Base-by-base conservation (phyloP, 2,113 vertebrate species). In the Galbula dea region DNA sequence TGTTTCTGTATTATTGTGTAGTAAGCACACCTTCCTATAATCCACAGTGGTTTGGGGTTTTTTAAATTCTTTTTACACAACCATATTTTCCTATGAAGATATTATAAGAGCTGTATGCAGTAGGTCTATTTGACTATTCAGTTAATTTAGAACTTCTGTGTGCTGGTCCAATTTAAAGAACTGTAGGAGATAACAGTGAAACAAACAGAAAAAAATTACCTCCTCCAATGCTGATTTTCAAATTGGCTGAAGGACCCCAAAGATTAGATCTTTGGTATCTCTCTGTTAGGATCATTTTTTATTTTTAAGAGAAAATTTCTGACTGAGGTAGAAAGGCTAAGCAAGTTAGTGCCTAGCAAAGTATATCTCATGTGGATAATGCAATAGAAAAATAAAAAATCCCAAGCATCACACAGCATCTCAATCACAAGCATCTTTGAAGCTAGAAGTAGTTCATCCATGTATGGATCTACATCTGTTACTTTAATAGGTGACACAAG, bases 291-390 rank as follows among this genome's bases (percentile, higher is more conserved):
- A 93, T 92, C 29, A 62, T 96, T 96, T 97, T 95, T 96, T 95
- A 94, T 96, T 96, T 97, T 97, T 97, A 97, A 97, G 96, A 96
- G 96, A 97, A 97, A 97, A 94, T 86, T 97, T 97, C 95, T 97
- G 94, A 96, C 94, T 87, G 92, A 97, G 94, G 97, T 87, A 93
- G 94, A 96, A 96, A 96, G 59, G 82, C 91, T 68, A 89, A 86
- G 65, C 58, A 83, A 94, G 79, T 93, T 86, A 91, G 74, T 90
- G 30, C 22, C 79, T 89, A 92, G 87, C 45, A 94, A 97, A 96
- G 81, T 93, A 66, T 81, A 95, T 95, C 93, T 97, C 94, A 45
- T 91, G 94, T 90, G 95, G 81, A 75, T 95, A 76, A 91, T 75
- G 39, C 67, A 89, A 71, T n/a, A 46, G 84, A 75, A 96, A 93